Evolutionary conservation across 2,797 vertebrate species (phyloP).

Genomic region (Setipinna tenuifilis): DNA sequence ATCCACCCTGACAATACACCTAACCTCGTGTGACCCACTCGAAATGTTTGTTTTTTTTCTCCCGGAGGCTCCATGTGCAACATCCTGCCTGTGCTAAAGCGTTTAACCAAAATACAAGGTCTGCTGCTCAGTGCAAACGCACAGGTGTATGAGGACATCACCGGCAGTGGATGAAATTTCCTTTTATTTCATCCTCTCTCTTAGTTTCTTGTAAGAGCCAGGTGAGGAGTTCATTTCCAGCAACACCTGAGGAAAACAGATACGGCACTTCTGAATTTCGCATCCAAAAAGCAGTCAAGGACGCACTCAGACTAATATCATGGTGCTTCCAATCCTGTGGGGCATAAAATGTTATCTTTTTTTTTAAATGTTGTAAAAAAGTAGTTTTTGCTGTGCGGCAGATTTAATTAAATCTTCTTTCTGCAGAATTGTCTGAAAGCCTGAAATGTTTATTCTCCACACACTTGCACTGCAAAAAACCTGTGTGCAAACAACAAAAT

Average conservation of each 20-base stretch:
- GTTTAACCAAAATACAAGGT: background rate
- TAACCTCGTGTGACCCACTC: background rate
- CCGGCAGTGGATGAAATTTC: background rate
- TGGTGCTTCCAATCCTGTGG: slow-evolving; percentile 42
- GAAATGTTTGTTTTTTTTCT: background rate
- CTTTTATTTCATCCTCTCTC: background rate
- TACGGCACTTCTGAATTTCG: background rate
- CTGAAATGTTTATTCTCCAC: slow-evolving; percentile 18
- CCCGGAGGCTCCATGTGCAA: background rate
- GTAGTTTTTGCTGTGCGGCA: slow-evolving; percentile 36
- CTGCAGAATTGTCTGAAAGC: slow-evolving; percentile 41
- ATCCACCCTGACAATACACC: background rate
- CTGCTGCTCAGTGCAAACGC: background rate
- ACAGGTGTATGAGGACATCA: background rate
- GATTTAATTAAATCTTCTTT: slow-evolving; percentile 37
- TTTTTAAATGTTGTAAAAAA: slow-evolving; percentile 39
- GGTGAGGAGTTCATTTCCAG: slow-evolving; percentile 3
- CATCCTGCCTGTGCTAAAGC: background rate
- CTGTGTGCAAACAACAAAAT: slow-evolving; percentile 7
- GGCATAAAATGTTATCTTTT: slow-evolving; percentile 46
- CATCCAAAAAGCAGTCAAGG: slow-evolving; percentile 6
- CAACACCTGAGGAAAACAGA: slow-evolving; percentile 11
- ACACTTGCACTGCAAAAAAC: background rate
- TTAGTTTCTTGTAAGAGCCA: background rate
- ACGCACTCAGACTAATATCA: slow-evolving; percentile 45